Evolutionary conservation across 2,113 vertebrate genomes (phyloP), one percentile per base, ranked within the genome.

Genomic region (Poeciliopsis occidentalis): DNA sequence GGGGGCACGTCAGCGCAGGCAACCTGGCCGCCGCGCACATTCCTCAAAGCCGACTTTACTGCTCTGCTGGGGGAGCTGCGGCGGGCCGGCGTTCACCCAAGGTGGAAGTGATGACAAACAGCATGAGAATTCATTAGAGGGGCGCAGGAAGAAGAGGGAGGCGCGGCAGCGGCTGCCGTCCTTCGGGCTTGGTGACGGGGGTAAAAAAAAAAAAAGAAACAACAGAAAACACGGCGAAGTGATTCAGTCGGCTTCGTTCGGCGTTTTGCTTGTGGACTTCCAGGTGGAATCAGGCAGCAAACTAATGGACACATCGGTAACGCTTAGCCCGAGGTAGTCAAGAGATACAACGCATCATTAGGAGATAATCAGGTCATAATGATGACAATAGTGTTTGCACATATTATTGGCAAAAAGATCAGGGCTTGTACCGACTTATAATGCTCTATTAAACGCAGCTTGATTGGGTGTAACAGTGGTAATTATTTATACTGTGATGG

Each of bases 321-420:
- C 80, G 75, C 80, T 82, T 73, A 81, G 79, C 89, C 86, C 44
- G 77, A 85, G 82, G 81, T 85, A 75, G 87, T 81, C 78, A 74
- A 79, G 86, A 84, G 89, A 88, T 87, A 89, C 41, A 84, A 37
- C 71, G 82, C 84, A 88, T 89, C 81, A 80, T 73, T 75, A 79
- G 85, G 66, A 79, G 73, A 73, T 29, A 79, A 88, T 87, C 87
- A 87, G 77, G 84, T 68, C 86, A 88, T 92, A 86, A 92, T 90
- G 81, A 92, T 86, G 80, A 67, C 71, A 84, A 90, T 89, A 89
- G 85, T 78, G 27, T 81, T 77, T 69, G 75, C 82, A 84, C 79
- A 79, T 84, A 81, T 86, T 77, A 51, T 81, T 84, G 74, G 66
- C 71, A 79, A 80, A 88, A 88, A 85, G 51, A 8, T 54, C 19